These are phyloP conservation scores for Paramisgurnus dabryanus DNA, from an alignment of 2,113 vertebrate species.

Conservation along the genomic window DNA sequence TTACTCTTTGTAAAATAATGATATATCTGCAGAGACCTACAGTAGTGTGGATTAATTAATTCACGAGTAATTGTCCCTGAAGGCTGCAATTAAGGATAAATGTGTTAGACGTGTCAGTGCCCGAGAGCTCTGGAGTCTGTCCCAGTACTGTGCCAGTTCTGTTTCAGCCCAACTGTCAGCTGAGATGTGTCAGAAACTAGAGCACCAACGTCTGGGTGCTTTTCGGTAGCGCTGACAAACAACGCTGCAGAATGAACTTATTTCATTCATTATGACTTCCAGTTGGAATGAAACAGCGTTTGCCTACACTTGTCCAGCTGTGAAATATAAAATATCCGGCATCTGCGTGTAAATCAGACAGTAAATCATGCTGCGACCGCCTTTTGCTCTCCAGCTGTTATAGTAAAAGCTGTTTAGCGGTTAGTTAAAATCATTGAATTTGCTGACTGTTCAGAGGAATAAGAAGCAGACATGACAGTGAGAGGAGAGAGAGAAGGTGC, in stretches of 20 bases:
- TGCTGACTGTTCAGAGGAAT: slow-evolving; percentile 14
- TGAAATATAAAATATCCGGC: slow-evolving; percentile 26
- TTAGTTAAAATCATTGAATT: slow-evolving; percentile 61
- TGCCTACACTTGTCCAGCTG: slow-evolving; percentile 1
- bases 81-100: slow-evolving; percentile 78
- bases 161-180: slow-evolving; percentile 69
- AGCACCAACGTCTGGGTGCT: background rate
- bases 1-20: slow-evolving; percentile 54
- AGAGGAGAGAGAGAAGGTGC: slow-evolving; percentile 55
- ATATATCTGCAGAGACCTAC: slow-evolving; percentile 61
- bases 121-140: slow-evolving; percentile 71
- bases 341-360: slow-evolving; percentile 1
- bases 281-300: slow-evolving; percentile 12
- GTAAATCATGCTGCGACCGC: slow-evolving; percentile 60
- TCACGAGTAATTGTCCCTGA: slow-evolving; percentile 75
- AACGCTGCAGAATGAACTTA: slow-evolving; percentile 15
- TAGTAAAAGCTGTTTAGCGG: slow-evolving; percentile 62
- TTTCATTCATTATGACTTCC: slow-evolving; percentile 26
- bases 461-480: background rate
- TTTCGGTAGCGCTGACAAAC: slow-evolving; percentile 4
- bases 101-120: slow-evolving; percentile 74
- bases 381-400: slow-evolving; percentile 59
- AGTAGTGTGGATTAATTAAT: slow-evolving; percentile 72
- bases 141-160: slow-evolving; percentile 62
- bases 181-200: slow-evolving; percentile 61